Evolutionary conservation across 2,888 invertebrate species (phyloP).

Genomic region (Eristalis arbustorum): DNA sequence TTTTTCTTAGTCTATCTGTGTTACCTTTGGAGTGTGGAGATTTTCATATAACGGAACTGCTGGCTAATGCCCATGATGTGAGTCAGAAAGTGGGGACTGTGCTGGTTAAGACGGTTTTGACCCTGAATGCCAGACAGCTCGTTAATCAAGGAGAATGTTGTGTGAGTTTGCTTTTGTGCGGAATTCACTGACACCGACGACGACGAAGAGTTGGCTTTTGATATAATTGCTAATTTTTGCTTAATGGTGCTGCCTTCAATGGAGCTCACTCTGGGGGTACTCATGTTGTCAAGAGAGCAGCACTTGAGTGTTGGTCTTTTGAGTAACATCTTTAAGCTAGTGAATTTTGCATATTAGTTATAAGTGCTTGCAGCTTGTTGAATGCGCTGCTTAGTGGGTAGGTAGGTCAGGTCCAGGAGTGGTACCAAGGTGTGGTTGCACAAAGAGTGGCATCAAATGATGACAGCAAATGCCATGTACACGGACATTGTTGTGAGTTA

Average conservation of each 20-base stretch:
- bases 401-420: background rate
- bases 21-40: background rate
- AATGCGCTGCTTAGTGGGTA: background rate
- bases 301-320: background rate
- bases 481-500: no score
- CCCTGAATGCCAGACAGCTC: conserved; percentile 1
- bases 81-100: background rate
- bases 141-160: conserved; percentile 3
- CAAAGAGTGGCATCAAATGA: background rate
- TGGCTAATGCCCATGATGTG: background rate
- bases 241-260: background rate
- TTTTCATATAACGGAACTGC: background rate
- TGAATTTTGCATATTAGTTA: background rate
- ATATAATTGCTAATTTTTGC: background rate
- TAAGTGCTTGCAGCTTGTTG: background rate
- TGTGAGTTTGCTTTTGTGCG: background rate
- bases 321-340: background rate
- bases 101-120: conserved; percentile 12
- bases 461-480: background rate
- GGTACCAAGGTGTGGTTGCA: background rate
- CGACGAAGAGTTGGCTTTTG: background rate
- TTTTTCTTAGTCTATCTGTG: background rate
- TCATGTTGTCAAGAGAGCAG: background rate
- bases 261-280: background rate
- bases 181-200: background rate